Evolutionary conservation across 2,113 vertebrate genomes (phyloP).

Genomic region (Blennius ocellaris): DNA sequence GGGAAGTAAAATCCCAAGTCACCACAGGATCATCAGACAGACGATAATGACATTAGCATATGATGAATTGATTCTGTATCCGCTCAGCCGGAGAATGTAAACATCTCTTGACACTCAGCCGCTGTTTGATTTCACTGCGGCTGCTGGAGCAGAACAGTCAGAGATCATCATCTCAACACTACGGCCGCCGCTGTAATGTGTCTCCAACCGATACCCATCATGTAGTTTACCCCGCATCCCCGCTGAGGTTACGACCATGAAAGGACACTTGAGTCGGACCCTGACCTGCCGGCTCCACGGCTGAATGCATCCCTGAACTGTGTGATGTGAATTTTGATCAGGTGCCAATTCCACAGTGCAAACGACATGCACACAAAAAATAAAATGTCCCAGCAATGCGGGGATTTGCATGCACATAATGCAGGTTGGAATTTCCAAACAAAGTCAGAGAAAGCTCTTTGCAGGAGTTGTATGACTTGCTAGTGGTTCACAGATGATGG

Average conservation of each 20-base stretch:
- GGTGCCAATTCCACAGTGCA: conserved; percentile 10
- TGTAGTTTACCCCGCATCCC: conserved; percentile 30
- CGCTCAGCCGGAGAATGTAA: conserved; percentile 1
- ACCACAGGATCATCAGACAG: conserved; percentile 4
- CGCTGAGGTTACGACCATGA: conserved; percentile 67
- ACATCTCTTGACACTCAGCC: conserved; percentile 1
- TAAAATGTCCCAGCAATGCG: no score
- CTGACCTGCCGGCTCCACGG: conserved; percentile 59
- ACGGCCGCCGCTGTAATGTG: conserved; percentile 36
- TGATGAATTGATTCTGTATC: background rate
- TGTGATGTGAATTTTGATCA: conserved; percentile 68
- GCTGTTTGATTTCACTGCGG: conserved; percentile 22
- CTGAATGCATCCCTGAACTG: conserved; percentile 39
- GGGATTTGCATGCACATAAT: no score
- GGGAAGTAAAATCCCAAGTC: background rate
- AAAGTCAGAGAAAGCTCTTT: no score
- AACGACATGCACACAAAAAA: background rate
- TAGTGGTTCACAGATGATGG: no score
- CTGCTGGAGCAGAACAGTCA: conserved; percentile 27
- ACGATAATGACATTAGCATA: background rate
- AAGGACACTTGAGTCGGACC: conserved; percentile 65
- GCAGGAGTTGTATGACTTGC: no score
- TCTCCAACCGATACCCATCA: conserved; percentile 49
- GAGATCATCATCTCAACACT: conserved; percentile 35
- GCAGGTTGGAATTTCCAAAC: no score